Evolutionary conservation across 2,797 vertebrate species (phyloP).

Genomic region (Mus spretus): DNA sequence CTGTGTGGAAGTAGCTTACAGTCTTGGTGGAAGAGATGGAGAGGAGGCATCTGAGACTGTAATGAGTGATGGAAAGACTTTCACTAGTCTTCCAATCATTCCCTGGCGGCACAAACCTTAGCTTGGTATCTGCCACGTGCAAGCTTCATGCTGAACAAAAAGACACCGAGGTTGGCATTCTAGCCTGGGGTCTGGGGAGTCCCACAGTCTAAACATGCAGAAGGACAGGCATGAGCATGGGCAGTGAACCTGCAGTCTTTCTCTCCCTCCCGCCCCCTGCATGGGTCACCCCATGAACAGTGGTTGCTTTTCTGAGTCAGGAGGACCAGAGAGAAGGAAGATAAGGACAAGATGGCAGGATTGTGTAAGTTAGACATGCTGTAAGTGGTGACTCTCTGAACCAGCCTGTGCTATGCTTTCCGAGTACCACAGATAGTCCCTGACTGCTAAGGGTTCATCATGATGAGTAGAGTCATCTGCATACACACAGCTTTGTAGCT

Average conservation of each 20-base stretch:
- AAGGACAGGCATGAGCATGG: accelerated
- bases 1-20: background rate
- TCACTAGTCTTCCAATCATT: no score
- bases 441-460: background rate
- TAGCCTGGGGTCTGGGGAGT: background rate
- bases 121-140: background rate
- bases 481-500: accelerated
- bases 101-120: background rate
- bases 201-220: no score
- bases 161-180: background rate
- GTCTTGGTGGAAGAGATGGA: background rate
- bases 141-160: background rate
- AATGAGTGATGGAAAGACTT: background rate
- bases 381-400: background rate
- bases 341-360: accelerated
- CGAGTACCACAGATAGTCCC: background rate
- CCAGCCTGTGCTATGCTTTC: background rate
- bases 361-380: background rate
- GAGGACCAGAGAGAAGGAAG: background rate
- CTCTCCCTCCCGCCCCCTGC: background rate
- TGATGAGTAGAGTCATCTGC: background rate
- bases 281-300: background rate
- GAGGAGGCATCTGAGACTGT: background rate
- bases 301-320: background rate
- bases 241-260: background rate